Percentiles rank a stretch among this genome's conserved stretches.
phyloP scores from a whole-genome alignment of 2,113 vertebrate genomes.

The Oxyruncus cristatus region DNA sequence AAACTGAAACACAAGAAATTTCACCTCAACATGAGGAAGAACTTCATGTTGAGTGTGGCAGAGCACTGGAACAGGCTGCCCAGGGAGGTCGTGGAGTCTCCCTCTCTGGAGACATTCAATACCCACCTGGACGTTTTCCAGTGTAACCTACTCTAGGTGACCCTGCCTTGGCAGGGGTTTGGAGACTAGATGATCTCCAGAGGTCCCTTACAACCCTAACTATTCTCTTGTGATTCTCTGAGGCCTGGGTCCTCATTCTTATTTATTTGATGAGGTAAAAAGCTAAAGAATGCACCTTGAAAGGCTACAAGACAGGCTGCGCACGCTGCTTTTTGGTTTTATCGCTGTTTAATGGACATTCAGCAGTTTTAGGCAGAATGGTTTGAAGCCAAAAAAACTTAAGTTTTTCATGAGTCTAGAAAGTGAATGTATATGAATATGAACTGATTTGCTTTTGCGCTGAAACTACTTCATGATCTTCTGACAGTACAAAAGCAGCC shows the following conservation, averaged over 20 bases:
- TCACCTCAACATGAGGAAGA: neutral
- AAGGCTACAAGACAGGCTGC: neutral
- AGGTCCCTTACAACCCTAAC: neutral
- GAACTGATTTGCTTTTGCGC: neutral
- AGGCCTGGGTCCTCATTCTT: neutral
- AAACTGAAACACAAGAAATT: no score
- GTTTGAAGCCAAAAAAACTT: neutral
- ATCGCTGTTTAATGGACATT: neutral
- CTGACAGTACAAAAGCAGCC: neutral
- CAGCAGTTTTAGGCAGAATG: neutral
- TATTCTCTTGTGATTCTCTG: neutral
- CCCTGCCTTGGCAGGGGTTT: neutral
- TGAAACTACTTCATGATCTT: neutral
- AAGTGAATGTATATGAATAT: neutral
- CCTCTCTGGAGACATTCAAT: neutral
- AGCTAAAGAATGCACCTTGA: fast-evolving
- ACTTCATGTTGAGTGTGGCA: no score
- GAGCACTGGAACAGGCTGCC: neutral
- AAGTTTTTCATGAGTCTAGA: neutral
- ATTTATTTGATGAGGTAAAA: neutral
- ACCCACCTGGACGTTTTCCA: neutral
- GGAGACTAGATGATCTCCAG: neutral
- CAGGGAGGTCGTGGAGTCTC: no score
- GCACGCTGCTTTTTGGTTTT: neutral
- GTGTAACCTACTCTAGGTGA: neutral